Evolutionary conservation across 1,140 invertebrate species (phyloP).

Genomic region (Diuraphis noxia): DNA sequence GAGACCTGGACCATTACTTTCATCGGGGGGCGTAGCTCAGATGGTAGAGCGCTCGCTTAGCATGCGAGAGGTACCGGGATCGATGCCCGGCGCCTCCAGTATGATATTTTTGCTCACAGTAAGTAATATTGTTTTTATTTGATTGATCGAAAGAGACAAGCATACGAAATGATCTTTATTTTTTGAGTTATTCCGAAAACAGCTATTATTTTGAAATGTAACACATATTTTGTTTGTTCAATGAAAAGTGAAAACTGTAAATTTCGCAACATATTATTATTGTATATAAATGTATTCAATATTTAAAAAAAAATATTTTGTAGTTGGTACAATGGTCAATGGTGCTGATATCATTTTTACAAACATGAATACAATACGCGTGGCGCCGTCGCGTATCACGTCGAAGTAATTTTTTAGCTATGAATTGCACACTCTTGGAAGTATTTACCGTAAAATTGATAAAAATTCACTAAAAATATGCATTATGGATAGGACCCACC

Average conservation of each 20-base stretch:
- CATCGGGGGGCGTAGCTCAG: constrained; percentile 75
- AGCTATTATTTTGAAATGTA: background rate
- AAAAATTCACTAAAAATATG: too few species aligned
- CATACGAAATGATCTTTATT: background rate
- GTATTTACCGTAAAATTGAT: too few species aligned
- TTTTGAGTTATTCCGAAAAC: background rate
- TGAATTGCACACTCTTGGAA: too few species aligned
- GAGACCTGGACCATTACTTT: background rate
- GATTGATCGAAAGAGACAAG: background rate
- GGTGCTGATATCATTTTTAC: too few species aligned
- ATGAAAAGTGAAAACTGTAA: background rate
- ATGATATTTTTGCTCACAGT: background rate
- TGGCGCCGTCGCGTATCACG: too few species aligned
- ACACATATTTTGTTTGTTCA: background rate
- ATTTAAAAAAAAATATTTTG: too few species aligned
- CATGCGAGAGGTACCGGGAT: constrained; percentile 84
- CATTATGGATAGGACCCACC: too few species aligned
- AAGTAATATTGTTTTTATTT: background rate
- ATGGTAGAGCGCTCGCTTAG: constrained; percentile 86
- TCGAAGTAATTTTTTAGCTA: too few species aligned
- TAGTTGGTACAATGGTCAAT: too few species aligned
- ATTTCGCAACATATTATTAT: too few species aligned
- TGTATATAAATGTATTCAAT: too few species aligned
- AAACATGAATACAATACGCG: too few species aligned
- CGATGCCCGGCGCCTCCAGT: constrained; percentile 77